Evolutionary conservation across 2,888 invertebrate genomes (phyloP).

Genomic region (Limenitis camilla): DNA sequence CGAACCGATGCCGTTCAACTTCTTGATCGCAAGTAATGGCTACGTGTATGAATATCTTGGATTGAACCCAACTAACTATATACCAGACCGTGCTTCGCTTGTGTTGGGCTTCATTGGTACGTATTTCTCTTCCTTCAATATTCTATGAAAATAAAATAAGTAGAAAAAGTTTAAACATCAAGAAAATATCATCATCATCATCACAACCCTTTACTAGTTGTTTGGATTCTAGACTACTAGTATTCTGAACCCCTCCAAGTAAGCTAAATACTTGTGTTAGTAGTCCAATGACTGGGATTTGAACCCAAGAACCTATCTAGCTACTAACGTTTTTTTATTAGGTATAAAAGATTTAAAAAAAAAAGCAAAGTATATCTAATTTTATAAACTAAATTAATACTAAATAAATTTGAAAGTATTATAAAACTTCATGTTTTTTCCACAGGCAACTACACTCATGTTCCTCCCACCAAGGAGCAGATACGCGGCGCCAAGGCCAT

Average conservation of each 20-base stretch:
- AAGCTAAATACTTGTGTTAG: too few species aligned
- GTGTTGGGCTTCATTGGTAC: constrained; percentile 2
- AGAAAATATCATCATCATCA: neutral
- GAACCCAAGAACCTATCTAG: too few species aligned
- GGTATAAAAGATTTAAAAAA: too few species aligned
- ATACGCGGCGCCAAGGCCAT: neutral
- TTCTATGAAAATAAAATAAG: neutral
- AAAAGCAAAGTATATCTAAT: too few species aligned
- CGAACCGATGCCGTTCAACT: neutral
- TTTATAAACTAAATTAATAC: too few species aligned
- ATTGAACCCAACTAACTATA: neutral
- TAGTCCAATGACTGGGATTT: too few species aligned
- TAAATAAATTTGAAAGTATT: too few species aligned
- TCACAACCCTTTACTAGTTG: neutral
- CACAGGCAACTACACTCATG: neutral
- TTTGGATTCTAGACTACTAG: too few species aligned
- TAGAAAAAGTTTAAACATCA: neutral
- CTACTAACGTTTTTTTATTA: too few species aligned
- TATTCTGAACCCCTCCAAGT: too few species aligned
- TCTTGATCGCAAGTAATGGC: neutral
- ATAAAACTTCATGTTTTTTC: neutral
- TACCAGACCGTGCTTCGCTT: neutral
- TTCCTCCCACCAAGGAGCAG: neutral
- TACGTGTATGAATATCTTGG: constrained; percentile 1
- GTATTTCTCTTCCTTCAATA: neutral